phyloP scores from a whole-genome alignment of 2,888 invertebrate genomes.

The Nomada ferruginata region DNA sequence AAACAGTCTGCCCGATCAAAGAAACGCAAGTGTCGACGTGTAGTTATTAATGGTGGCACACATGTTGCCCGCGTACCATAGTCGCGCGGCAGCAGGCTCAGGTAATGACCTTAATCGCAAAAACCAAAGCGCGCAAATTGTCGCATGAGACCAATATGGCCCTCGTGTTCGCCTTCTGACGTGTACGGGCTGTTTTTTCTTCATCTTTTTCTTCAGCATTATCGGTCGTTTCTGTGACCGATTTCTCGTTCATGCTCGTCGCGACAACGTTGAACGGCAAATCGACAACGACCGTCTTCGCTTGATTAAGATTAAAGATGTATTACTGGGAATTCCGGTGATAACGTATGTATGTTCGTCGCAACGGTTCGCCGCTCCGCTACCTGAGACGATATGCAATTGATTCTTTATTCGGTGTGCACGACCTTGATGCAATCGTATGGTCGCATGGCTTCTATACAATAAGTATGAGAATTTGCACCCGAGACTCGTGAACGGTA shows the following conservation, averaged over 20 bases:
- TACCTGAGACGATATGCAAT: slow-evolving; percentile 53
- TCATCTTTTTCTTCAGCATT: too few species aligned
- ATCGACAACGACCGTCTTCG: not conserved
- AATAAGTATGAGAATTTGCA: slow-evolving; percentile 64
- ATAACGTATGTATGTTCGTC: slow-evolving; percentile 7
- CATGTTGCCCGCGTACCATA: slow-evolving; percentile 33
- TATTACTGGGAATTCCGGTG: not conserved
- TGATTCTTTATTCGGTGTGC: slow-evolving; percentile 51
- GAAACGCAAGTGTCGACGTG: slow-evolving; percentile 50
- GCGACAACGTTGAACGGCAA: not conserved
- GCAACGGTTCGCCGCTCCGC: slow-evolving; percentile 17
- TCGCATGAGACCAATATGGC: slow-evolving; percentile 46
- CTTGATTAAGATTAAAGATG: too few species aligned
- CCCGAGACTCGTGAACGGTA: slow-evolving; percentile 60
- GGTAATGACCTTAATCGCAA: slow-evolving; percentile 65
- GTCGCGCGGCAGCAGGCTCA: slow-evolving; percentile 53
- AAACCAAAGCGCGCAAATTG: slow-evolving; percentile 58
- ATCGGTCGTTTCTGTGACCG: not conserved
- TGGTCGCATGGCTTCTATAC: slow-evolving; percentile 52
- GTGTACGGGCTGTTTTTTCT: not conserved
- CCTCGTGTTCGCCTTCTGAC: slow-evolving; percentile 1
- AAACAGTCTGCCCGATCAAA: slow-evolving; percentile 59
- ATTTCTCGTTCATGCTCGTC: not conserved
- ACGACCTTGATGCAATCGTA: slow-evolving; percentile 63
- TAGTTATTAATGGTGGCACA: slow-evolving; percentile 62